Evolutionary conservation across 1,140 invertebrate species (phyloP).

Genomic region (Drosophila rufa): DNA sequence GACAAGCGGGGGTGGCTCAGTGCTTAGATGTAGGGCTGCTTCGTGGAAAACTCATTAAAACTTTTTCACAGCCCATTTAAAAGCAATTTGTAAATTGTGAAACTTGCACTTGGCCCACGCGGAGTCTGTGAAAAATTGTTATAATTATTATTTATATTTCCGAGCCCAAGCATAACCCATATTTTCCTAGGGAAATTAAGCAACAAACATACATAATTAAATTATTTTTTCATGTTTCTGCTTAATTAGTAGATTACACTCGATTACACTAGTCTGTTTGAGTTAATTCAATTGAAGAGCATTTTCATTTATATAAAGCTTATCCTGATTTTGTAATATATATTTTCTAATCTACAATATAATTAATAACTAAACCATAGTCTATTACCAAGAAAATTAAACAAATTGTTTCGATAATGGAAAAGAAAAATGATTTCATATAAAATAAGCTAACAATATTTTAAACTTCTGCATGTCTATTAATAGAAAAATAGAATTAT

Average conservation of each 20-base stretch:
- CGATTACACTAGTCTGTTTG: neutral
- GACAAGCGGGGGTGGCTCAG: slow-evolving; percentile 12
- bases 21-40: slow-evolving; percentile 42
- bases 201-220: neutral
- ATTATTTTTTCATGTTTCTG: neutral
- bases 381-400: too few relatives aligned
- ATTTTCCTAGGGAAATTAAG: slow-evolving; percentile 7
- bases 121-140: slow-evolving; percentile 47
- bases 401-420: too few relatives aligned
- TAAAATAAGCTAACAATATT: too few relatives aligned
- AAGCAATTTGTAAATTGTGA: slow-evolving; percentile 84
- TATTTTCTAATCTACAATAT: too few relatives aligned
- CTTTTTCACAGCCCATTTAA: slow-evolving; percentile 84
- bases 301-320: too few relatives aligned
- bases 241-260: neutral
- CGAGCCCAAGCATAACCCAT: slow-evolving; percentile 15
- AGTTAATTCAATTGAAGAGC: too few relatives aligned
- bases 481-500: too few relatives aligned
- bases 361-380: too few relatives aligned
- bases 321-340: too few relatives aligned
- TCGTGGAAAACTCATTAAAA: slow-evolving; percentile 82
- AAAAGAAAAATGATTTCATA: too few relatives aligned
- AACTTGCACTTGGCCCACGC: slow-evolving; percentile 45
- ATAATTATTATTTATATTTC: slow-evolving; percentile 71
- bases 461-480: too few relatives aligned